Evolutionary conservation across 1,140 invertebrate species (phyloP), one percentile per base, ranked within the genome.

Genomic region (Akabosia matsudoensis): DNA sequence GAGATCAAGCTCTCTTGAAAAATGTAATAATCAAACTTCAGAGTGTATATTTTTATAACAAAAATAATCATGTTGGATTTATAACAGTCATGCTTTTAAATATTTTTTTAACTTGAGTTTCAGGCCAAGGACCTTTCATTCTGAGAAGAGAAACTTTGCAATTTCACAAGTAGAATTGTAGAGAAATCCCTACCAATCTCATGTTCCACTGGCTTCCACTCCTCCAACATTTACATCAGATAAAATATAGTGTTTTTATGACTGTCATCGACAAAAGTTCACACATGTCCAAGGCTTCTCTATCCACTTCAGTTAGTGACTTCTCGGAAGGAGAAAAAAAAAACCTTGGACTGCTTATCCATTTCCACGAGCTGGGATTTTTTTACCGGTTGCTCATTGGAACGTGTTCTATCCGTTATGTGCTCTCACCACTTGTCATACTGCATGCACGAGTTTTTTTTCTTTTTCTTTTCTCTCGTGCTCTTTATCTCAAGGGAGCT

Each of bases 71-170:
- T n/a, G n/a, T n/a, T n/a, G n/a, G n/a, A n/a, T n/a, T n/a, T n/a
- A n/a, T n/a, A n/a, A n/a, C n/a, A n/a, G n/a, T n/a, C n/a, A n/a
- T n/a, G n/a, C n/a, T n/a, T n/a, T n/a, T n/a, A n/a, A n/a, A n/a
- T n/a, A n/a, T n/a, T n/a, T n/a, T n/a, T n/a, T n/a, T n/a, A n/a
- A n/a, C n/a, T n/a, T n/a, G n/a, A n/a, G n/a, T n/a, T n/a, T n/a
- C 54, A 56, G 54, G 54, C 54, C 54, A 56, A 56, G 54, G 54
- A 56, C 54, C 54, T 56, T 56, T 56, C 54, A 10, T 56, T 56
- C 37, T 18, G 7, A 45, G 37, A 45, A 45, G 7, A 45, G 18
- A 45, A 45, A 45, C 37, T 45, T 18, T 7, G 37, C 37, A 45
- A 45, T 10, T 45, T 45, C 37, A 45, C 7, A 10, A 45, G 37